These are phyloP conservation scores for Erpobdella octoculata DNA, from an alignment of 2,888 invertebrate species.

Conservation along the genomic window DNA sequence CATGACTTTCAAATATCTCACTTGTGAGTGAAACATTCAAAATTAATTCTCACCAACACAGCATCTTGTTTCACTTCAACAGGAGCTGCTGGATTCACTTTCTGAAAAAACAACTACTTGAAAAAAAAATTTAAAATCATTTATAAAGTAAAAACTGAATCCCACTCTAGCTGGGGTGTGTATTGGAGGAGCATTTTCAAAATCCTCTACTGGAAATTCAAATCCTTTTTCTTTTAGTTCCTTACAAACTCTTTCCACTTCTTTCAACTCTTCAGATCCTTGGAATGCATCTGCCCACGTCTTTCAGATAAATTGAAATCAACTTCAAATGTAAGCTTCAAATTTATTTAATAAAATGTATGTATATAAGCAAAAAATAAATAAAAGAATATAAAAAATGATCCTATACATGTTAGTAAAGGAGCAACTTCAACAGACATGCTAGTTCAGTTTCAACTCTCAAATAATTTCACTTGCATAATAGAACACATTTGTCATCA, in stretches of 20 bases:
- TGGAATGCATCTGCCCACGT: conserved; percentile 97
- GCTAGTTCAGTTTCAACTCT: too few relatives aligned
- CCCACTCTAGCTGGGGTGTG: conserved; percentile 50
- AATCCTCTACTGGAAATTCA: conserved; percentile 88
- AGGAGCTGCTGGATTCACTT: not conserved
- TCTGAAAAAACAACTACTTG: not conserved
- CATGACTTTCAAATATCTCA: too few relatives aligned
- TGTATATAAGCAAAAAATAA: not conserved
- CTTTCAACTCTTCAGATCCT: conserved; percentile 77
- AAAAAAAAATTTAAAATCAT: not conserved
- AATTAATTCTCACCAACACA: too few relatives aligned
- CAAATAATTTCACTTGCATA: too few relatives aligned
- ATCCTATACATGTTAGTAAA: too few relatives aligned
- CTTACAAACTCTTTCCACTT: conserved; percentile 86
- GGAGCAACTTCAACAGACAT: too few relatives aligned
- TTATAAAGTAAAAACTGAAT: not conserved
- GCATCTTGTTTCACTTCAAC: not conserved
- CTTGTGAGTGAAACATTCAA: too few relatives aligned
- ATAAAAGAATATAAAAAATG: too few relatives aligned
- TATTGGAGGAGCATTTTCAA: conserved; percentile 70
- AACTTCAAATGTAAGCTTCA: not conserved
- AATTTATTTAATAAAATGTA: not conserved
- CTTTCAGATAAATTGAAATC: conserved; percentile 43
- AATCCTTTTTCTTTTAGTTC: conserved; percentile 89
- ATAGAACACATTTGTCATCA: too few relatives aligned